These are phyloP conservation scores for Plumapathes pennacea DNA, from an alignment of 92 coral and sea anemone genomes.

Conservation along the genomic window DNA sequence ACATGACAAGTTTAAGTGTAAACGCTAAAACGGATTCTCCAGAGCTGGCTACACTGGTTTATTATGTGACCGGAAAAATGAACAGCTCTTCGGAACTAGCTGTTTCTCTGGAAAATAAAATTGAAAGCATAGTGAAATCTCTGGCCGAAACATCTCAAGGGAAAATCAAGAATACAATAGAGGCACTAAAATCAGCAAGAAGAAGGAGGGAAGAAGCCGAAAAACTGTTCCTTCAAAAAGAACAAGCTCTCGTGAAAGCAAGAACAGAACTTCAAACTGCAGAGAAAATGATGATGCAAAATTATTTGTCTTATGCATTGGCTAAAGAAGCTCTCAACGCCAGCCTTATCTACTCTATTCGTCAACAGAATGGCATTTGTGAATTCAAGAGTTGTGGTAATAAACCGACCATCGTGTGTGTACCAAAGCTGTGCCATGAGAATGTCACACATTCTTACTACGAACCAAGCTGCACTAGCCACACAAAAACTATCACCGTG, in stretches of 20 bases:
- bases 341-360: background rate
- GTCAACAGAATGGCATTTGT: background rate
- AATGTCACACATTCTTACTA: background rate
- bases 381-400: slow-evolving; percentile 16
- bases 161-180: too few relatives aligned
- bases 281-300: background rate
- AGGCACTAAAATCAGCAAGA: too few relatives aligned
- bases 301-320: background rate
- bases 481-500: background rate
- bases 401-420: slow-evolving; percentile 3
- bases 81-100: slow-evolving; percentile 31
- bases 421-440: slow-evolving; percentile 26
- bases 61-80: slow-evolving; percentile 29
- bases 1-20: background rate
- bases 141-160: slow-evolving; percentile 7
- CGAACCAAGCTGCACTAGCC: slow-evolving; percentile 10
- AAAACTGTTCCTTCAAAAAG: background rate
- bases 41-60: slow-evolving; percentile 24
- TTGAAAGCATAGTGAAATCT: background rate
- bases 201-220: too few relatives aligned
- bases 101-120: slow-evolving; percentile 6
- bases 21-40: background rate
- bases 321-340: background rate
- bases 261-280: background rate
- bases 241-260: background rate